Conservation (phyloP, 2,113 vertebrate genomes). For the Callithrix jacchus region DNA sequence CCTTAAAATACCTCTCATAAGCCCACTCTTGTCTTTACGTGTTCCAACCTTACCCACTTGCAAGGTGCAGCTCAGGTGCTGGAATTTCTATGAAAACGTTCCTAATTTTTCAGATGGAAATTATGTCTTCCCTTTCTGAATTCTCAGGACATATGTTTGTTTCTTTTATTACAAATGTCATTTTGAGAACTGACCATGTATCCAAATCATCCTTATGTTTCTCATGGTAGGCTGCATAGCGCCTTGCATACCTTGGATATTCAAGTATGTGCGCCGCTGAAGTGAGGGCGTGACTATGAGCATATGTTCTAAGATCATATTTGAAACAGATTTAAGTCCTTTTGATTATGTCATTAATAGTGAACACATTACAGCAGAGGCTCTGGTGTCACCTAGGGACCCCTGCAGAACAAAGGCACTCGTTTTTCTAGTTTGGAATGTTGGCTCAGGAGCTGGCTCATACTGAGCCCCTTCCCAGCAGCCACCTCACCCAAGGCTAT, state of each 20-base stretch:
- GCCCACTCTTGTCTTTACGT: neutral
- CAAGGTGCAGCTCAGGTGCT: neutral
- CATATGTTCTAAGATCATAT: neutral
- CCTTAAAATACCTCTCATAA: neutral
- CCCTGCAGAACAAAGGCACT: neutral
- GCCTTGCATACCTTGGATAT: neutral
- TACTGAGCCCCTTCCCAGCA: neutral
- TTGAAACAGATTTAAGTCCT: neutral
- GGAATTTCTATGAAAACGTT: neutral
- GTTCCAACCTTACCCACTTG: neutral
- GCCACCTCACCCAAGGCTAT: neutral
- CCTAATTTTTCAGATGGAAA: neutral
- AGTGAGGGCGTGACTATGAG: neutral
- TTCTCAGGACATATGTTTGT: neutral
- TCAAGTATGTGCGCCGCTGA: neutral
- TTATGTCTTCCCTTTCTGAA: neutral
- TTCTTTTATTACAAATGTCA: neutral
- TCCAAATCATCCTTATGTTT: neutral
- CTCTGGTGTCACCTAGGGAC: neutral
- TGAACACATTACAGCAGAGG: neutral
- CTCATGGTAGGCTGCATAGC: neutral
- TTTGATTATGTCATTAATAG: neutral
- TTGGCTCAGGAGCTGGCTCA: neutral
- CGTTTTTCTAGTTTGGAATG: neutral
- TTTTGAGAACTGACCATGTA: neutral